phyloP scores from a whole-genome alignment of 2,113 vertebrate genomes.

The Colossoma macropomum region DNA sequence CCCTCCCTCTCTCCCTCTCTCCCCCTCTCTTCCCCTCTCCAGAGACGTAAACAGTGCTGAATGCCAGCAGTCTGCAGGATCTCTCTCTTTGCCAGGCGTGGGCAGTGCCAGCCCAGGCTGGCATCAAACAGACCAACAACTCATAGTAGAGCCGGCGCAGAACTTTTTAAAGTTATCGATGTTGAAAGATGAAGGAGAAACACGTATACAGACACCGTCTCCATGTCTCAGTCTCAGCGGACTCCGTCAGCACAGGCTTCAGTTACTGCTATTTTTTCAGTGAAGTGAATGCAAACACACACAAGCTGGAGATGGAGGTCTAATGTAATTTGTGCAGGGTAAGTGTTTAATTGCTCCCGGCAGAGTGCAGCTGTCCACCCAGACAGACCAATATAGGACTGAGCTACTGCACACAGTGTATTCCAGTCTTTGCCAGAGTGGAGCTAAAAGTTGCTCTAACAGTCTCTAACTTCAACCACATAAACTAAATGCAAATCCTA shows the following conservation, averaged over 20 bases:
- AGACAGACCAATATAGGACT: conserved; percentile 3
- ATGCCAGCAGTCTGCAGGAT: background rate
- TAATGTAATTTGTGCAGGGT: conserved; percentile 43
- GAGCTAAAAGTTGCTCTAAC: no score
- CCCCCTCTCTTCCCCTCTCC: background rate
- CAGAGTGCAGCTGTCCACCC: background rate
- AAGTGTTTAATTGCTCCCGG: conserved; percentile 21
- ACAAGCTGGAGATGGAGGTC: conserved; percentile 14
- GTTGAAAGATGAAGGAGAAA: background rate
- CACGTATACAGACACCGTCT: background rate
- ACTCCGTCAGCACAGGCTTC: background rate
- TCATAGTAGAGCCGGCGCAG: background rate
- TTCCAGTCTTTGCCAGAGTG: background rate
- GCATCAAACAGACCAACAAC: background rate
- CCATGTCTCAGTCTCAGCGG: background rate
- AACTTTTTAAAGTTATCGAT: background rate
- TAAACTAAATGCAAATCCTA: no score
- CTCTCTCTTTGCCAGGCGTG: background rate
- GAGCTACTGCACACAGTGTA: background rate
- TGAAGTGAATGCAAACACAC: background rate
- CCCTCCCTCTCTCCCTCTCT: background rate
- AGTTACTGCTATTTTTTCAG: background rate
- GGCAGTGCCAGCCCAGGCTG: background rate
- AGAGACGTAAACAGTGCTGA: conserved; percentile 7
- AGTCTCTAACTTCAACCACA: no score